phyloP scores from a whole-genome alignment of 2,888 invertebrate species.

The Pachymerium ferrugineum region DNA sequence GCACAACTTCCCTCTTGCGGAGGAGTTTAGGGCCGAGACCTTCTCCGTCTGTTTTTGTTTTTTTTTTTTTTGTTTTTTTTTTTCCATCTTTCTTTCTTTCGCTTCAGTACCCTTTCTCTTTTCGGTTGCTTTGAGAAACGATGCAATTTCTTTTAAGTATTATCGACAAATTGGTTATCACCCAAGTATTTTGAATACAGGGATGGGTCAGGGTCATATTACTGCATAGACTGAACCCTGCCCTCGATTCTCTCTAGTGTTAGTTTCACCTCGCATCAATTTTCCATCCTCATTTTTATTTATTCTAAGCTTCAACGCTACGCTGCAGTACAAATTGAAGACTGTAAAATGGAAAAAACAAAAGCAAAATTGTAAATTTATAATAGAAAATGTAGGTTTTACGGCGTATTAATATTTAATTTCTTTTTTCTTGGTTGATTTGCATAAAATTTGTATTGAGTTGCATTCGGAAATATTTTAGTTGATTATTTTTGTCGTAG shows the following conservation, averaged over 20 bases:
- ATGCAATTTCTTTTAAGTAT: not conserved
- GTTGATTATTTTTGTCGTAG: no score
- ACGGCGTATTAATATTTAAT: no score
- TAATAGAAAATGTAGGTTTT: no score
- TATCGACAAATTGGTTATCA: not conserved
- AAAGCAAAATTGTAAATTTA: no score
- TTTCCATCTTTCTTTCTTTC: not conserved
- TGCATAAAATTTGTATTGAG: no score
- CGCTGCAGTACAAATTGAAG: not conserved
- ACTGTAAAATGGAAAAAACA: not conserved
- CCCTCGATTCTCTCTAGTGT: not conserved
- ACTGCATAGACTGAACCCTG: not conserved
- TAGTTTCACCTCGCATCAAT: constrained; percentile 3
- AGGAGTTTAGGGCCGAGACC: constrained; percentile 8
- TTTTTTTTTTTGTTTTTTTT: not conserved
- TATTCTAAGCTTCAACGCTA: not conserved
- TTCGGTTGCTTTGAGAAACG: not conserved
- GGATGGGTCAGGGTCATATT: not conserved
- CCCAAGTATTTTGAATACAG: no score
- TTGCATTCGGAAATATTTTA: no score
- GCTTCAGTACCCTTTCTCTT: not conserved
- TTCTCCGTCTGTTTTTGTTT: not conserved
- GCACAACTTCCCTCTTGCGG: not conserved
- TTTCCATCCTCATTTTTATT: not conserved
- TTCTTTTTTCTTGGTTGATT: no score